Evolutionary conservation across 2,113 vertebrate species (phyloP).

Genomic region (Zosterops borbonicus): DNA sequence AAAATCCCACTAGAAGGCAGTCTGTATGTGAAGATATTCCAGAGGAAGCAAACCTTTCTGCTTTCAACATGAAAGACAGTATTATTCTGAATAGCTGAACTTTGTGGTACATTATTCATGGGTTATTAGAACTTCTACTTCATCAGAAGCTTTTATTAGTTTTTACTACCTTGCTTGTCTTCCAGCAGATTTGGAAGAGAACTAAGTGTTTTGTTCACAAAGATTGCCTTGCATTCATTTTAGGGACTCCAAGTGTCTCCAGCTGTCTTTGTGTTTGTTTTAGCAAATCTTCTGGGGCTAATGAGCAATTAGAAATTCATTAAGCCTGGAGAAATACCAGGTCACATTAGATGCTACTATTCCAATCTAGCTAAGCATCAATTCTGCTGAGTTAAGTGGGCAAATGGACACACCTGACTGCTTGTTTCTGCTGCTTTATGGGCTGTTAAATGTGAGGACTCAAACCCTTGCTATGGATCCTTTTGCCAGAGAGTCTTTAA

Average conservation of each 20-base stretch:
- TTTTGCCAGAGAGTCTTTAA: background rate
- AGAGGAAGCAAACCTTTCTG: conserved; percentile 9
- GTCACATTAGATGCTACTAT: background rate
- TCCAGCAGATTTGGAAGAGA: background rate
- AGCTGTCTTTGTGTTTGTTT: conserved; percentile 5
- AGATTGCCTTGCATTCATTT: background rate
- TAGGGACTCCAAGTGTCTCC: background rate
- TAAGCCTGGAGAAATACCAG: background rate
- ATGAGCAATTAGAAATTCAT: conserved; percentile 16
- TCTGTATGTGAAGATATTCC: background rate
- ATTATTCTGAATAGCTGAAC: background rate
- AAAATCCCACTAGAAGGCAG: background rate
- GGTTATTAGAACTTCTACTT: background rate
- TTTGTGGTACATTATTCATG: background rate
- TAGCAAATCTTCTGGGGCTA: conserved; percentile 11
- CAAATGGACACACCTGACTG: background rate
- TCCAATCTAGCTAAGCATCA: background rate
- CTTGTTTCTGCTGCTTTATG: background rate
- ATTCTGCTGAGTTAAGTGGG: background rate
- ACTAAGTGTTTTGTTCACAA: background rate
- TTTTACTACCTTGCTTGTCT: conserved; percentile 2
- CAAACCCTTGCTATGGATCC: background rate
- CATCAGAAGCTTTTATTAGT: background rate
- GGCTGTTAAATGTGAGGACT: background rate
- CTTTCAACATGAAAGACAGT: background rate